Evolutionary conservation across 2,888 invertebrate species (phyloP).

Genomic region (Xylophagus ater): DNA sequence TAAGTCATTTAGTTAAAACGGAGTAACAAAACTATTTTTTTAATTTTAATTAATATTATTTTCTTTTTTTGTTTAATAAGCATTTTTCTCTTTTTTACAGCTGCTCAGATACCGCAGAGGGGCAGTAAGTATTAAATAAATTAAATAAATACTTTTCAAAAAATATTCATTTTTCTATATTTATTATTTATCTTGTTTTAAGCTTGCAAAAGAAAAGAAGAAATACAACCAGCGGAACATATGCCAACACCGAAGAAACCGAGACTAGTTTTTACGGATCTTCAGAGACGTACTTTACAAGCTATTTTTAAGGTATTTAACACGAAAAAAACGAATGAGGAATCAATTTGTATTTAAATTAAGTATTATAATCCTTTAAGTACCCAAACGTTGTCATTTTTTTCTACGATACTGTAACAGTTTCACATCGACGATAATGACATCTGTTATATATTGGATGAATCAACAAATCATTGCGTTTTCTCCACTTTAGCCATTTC

Average conservation of each 20-base stretch:
- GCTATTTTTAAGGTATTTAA: slow-evolving; percentile 99
- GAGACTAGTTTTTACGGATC: slow-evolving; percentile 99
- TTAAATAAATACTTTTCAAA: slow-evolving; percentile 6
- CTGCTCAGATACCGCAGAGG: slow-evolving; percentile 48
- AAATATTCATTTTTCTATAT: slow-evolving; percentile 7
- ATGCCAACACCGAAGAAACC: slow-evolving; percentile 96
- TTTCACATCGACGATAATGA: too few species aligned
- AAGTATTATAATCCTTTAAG: too few species aligned
- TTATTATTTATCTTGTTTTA: slow-evolving; percentile 28
- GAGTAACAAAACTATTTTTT: too few species aligned
- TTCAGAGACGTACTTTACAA: slow-evolving; percentile 98
- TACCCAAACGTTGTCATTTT: too few species aligned
- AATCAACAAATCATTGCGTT: too few species aligned
- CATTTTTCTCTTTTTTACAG: slow-evolving; percentile 11
- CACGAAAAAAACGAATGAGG: too few species aligned
- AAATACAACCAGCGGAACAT: slow-evolving; percentile 66
- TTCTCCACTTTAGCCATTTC: too few species aligned
- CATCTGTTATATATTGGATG: too few species aligned
- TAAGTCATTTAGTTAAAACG: too few species aligned
- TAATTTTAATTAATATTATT: neutral
- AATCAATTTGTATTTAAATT: too few species aligned
- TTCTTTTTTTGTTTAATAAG: slow-evolving; percentile 24
- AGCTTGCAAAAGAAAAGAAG: slow-evolving; percentile 97
- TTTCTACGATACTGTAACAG: too few species aligned
- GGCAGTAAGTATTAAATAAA: slow-evolving; percentile 59